Evolutionary conservation across 2,113 vertebrate genomes (phyloP), one percentile per base, ranked within the genome.

Genomic region (Felis catus): DNA sequence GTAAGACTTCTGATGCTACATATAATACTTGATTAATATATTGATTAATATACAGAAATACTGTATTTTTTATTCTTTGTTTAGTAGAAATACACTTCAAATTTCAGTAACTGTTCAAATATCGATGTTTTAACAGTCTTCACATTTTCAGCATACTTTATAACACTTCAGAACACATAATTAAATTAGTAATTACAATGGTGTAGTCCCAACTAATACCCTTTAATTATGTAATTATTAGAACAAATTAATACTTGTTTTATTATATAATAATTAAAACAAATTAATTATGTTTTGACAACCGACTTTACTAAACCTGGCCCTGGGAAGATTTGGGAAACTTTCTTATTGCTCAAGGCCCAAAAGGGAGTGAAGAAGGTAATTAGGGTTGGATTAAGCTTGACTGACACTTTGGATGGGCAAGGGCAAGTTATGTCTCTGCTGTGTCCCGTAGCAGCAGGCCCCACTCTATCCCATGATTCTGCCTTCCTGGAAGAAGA

Each of bases 241-340:
- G 80, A 66, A 94, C 48, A 96, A 90, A 96, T 96, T 74, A 96
- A 95, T 84, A 23, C 58, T 61, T 61, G 58, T 61, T 61, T 61
- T 61, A 61, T 23, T 61, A 3, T 61, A 3, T 61, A 23, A 61
- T 61, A 21, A 61, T 61, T 95, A 94, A 76, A 66, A 94, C 48
- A 95, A 90, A 96, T 96, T 74, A 96, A 96, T 84, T 85, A 87
- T 51, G 41, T 25, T 89, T 91, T 89, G 33, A 73, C 65, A 89
- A 76, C 29, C 65, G 63, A 15, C 4, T 61, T 79, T 90, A 78
- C 88, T 78, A 89, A 96, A 61, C 21, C 21, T 73, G 7, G 31
- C 31, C 73, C 18, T 68, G 48, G 45, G 39, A 96, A 82, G 39
- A 65, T 83, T 87, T 51, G 48, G 53, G 61, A 94, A 96, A 82